These are phyloP conservation scores for Gisinianus flammeolus DNA, from an alignment of 2,888 invertebrate species.

Conservation along the genomic window DNA sequence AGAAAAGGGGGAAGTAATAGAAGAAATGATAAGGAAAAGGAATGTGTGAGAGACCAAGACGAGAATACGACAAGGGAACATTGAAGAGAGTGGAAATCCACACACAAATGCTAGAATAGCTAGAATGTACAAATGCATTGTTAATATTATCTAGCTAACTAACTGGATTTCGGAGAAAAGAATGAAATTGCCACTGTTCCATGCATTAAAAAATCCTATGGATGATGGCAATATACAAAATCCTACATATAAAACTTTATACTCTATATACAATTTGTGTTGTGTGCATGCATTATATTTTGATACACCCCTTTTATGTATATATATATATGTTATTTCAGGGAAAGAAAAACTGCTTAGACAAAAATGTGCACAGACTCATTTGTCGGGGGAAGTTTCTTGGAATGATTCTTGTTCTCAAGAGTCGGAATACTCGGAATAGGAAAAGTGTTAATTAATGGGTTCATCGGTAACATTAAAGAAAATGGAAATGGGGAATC, in stretches of 20 bases:
- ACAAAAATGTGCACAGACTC: no score
- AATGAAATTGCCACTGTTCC: neutral
- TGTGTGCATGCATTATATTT: no score
- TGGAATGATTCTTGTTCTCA: no score
- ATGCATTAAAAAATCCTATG: neutral
- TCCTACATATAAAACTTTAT: no score
- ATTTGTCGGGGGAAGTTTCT: no score
- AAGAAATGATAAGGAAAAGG: slow-evolving; percentile 22
- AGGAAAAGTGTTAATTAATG: no score
- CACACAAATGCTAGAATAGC: neutral
- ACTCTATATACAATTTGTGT: no score
- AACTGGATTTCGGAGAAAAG: neutral
- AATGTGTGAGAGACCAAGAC: slow-evolving; percentile 3
- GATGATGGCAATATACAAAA: neutral
- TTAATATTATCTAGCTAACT: slow-evolving; percentile 21
- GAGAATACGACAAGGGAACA: slow-evolving; percentile 1
- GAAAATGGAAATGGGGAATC: slow-evolving; percentile 8
- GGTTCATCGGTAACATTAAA: slow-evolving; percentile 13
- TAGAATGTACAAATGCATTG: neutral
- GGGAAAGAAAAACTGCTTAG: no score
- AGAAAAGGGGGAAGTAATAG: neutral
- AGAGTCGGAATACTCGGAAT: no score
- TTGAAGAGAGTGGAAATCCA: slow-evolving; percentile 28
- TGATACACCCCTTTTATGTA: no score
- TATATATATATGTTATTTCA: no score